Conservation (phyloP, 2,113 vertebrate genomes). For the Nothobranchius furzeri region DNA sequence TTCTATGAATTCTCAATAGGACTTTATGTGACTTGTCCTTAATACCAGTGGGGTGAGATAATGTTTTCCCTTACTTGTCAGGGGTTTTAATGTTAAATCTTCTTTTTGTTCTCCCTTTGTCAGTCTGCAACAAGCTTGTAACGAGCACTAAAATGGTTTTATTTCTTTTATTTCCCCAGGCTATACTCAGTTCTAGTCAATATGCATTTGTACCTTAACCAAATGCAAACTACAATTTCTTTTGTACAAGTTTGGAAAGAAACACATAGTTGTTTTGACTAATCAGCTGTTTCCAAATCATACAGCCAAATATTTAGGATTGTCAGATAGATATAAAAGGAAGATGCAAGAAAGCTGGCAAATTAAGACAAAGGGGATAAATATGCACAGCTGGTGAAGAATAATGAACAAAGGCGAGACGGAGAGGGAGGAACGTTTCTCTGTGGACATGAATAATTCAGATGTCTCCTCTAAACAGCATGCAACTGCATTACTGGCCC, state of each 20-base stretch:
- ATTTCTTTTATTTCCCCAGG: slow-evolving; percentile 25
- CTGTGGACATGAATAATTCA: slow-evolving; percentile 63
- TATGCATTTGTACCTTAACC: slow-evolving; percentile 30
- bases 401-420: slow-evolving; percentile 34
- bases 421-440: slow-evolving; percentile 44
- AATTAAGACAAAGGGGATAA: slow-evolving; percentile 31
- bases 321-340: slow-evolving; percentile 9
- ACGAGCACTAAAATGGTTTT: slow-evolving; percentile 29
- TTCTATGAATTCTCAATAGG: too few relatives aligned
- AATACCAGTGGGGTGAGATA: background rate
- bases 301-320: slow-evolving; percentile 13
- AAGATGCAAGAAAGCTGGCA: slow-evolving; percentile 6
- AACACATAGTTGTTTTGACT: slow-evolving; percentile 41
- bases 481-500: slow-evolving; percentile 23
- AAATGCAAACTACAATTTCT: slow-evolving; percentile 25
- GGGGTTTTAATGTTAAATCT: background rate
- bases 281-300: slow-evolving; percentile 5
- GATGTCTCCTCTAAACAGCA: slow-evolving; percentile 34
- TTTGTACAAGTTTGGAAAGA: slow-evolving; percentile 22
- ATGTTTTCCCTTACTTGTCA: background rate
- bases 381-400: slow-evolving; percentile 2
- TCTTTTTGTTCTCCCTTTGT: slow-evolving; percentile 35
- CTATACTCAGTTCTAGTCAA: slow-evolving; percentile 27
- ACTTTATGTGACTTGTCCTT: too few relatives aligned
- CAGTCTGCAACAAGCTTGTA: slow-evolving; percentile 25